phyloP scores from a whole-genome alignment of 2,113 vertebrate species.

The Speoplatyrhinus poulsoni region DNA sequence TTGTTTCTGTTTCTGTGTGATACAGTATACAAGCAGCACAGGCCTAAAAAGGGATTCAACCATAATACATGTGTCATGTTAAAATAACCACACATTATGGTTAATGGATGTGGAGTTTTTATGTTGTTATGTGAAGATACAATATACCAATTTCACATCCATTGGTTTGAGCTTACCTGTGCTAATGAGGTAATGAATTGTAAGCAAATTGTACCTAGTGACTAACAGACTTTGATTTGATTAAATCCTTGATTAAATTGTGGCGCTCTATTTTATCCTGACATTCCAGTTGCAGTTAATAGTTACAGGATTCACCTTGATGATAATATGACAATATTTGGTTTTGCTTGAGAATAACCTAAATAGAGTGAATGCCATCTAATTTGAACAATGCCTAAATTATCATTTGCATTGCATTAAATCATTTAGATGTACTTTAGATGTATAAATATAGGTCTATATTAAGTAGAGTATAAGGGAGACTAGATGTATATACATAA shows the following conservation, averaged over 20 bases:
- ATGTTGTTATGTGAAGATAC: constrained; percentile 60
- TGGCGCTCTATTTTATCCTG: constrained; percentile 1
- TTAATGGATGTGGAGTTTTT: constrained; percentile 36
- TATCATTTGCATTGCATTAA: background rate
- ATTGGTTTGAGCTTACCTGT: constrained; percentile 37
- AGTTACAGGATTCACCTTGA: background rate
- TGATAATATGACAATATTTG: background rate
- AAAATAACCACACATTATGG: constrained; percentile 21
- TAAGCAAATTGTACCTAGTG: constrained; percentile 63
- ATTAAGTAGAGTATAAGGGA: background rate
- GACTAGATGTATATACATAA: background rate
- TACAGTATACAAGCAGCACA: constrained; percentile 31
- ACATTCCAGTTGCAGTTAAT: constrained; percentile 8
- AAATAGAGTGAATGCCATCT: constrained; percentile 1
- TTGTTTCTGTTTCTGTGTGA: constrained; percentile 58
- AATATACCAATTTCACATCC: constrained; percentile 34
- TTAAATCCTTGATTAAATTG: constrained; percentile 3
- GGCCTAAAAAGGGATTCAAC: constrained; percentile 11
- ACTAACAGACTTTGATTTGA: constrained; percentile 22
- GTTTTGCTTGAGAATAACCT: constrained; percentile 10
- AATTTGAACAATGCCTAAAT: background rate
- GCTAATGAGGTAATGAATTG: constrained; percentile 47
- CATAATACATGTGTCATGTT: background rate
- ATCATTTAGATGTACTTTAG: background rate
- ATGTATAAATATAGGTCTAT: constrained; percentile 3